A percentile compares a stretch with the other conserved stretches of the same genome.
Evolutionary conservation across 2,113 vertebrate genomes (phyloP).

Genomic region (Tor tambroides): DNA sequence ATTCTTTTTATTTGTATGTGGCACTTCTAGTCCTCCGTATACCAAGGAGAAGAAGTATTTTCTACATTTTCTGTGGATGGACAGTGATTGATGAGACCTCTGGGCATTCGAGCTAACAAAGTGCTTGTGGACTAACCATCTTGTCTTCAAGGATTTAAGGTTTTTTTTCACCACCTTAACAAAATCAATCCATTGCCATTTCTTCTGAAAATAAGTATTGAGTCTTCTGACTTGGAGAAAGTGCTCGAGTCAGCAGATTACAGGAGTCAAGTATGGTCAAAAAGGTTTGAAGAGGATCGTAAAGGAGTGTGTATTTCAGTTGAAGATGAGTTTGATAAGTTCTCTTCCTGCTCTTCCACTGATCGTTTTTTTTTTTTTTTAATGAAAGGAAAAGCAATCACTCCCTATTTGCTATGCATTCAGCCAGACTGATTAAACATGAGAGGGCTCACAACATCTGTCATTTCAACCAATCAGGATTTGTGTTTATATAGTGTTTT

Average conservation of each 20-base stretch:
- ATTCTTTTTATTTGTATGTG: no score
- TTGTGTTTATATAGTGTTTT: background rate
- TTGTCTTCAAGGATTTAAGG: conserved; percentile 14
- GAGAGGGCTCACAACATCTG: conserved; percentile 27
- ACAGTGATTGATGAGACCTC: conserved; percentile 47
- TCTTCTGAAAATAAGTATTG: conserved; percentile 50
- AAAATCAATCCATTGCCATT: conserved; percentile 56
- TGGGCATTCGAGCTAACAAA: conserved; percentile 42
- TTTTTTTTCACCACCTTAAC: conserved; percentile 25
- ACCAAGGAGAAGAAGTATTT: background rate
- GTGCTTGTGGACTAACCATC: conserved; percentile 40
- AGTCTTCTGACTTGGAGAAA: conserved; percentile 41
- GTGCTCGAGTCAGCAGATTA: conserved; percentile 42
- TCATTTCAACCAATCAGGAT: conserved; percentile 29
- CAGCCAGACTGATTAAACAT: conserved; percentile 8
- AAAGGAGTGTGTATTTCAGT: conserved; percentile 22
- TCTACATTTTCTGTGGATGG: background rate
- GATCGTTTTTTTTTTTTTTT: background rate
- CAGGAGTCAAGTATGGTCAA: conserved; percentile 39
- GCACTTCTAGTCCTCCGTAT: background rate
- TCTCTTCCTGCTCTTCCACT: background rate
- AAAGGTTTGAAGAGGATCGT: background rate
- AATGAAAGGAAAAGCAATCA: conserved; percentile 6
- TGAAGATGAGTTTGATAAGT: background rate
- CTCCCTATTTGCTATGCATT: conserved; percentile 8